Percentiles rank a stretch among this genome's conserved stretches.
Conservation (phyloP, 2,888 invertebrate species). For the Tiliacea citrago region DNA sequence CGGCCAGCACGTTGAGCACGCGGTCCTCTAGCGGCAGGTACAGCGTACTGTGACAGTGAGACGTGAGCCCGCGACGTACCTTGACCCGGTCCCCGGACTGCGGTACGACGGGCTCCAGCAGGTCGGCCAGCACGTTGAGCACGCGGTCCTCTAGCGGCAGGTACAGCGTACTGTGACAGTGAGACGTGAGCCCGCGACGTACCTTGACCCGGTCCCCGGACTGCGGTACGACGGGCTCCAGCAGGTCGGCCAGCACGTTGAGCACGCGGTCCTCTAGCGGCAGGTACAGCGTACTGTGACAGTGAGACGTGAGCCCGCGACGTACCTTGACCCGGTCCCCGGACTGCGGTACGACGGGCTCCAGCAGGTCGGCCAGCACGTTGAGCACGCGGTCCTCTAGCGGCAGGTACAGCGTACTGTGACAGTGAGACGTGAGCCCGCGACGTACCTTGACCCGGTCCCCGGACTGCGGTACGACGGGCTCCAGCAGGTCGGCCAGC, state of each 20-base stretch:
- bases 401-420: constrained; percentile 96
- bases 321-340: constrained; percentile 96
- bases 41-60: too few species aligned
- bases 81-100: constrained; percentile 96
- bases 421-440: too few species aligned
- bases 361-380: constrained; percentile 96
- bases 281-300: constrained; percentile 97
- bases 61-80: too few species aligned
- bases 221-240: constrained; percentile 97
- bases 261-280: constrained; percentile 97
- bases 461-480: constrained; percentile 96
- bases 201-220: constrained; percentile 97
- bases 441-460: constrained; percentile 96
- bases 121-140: constrained; percentile 96
- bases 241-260: constrained; percentile 95
- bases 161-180: too few species aligned
- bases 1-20: constrained; percentile 95
- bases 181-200: too few species aligned
- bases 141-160: constrained; percentile 96
- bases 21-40: constrained; percentile 97
- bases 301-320: too few species aligned
- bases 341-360: constrained; percentile 96
- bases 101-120: constrained; percentile 97
- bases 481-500: constrained; percentile 96
- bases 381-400: constrained; percentile 97